A percentile compares a stretch with the other conserved stretches of the same genome.
These are phyloP conservation scores for Aricia artaxerxes DNA, from an alignment of 2,888 invertebrate genomes.

Conservation along the genomic window DNA sequence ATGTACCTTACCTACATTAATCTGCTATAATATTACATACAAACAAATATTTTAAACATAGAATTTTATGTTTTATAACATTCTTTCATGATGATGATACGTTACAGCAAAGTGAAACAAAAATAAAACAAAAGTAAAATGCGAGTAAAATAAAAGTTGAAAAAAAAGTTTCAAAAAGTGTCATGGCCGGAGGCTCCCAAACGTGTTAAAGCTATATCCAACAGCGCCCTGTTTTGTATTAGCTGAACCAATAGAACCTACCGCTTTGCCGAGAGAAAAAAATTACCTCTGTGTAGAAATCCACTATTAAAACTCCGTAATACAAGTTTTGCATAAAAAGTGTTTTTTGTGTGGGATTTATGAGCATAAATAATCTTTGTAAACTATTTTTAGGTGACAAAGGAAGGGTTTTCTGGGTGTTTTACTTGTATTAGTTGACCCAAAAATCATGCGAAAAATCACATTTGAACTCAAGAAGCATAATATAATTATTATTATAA, in stretches of 20 bases:
- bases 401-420: background rate
- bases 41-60: background rate
- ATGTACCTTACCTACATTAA: too few species aligned
- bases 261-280: constrained; percentile 5
- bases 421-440: background rate
- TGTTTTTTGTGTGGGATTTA: background rate
- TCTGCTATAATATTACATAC: background rate
- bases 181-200: constrained; percentile 11
- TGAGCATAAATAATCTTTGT: background rate
- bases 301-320: background rate
- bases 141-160: constrained; percentile 11
- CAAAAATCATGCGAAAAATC: background rate
- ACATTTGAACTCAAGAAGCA: background rate
- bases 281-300: background rate
- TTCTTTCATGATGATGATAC: constrained; percentile 1
- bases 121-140: constrained; percentile 20
- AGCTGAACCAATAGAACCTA: constrained; percentile 3
- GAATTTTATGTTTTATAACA: background rate
- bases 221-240: constrained; percentile 15
- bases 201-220: constrained; percentile 18
- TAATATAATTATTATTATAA: too few species aligned
- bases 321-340: background rate
- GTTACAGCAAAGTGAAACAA: constrained; percentile 12
- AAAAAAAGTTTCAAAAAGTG: constrained; percentile 23
- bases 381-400: background rate